These are phyloP conservation scores for Agonopterix alstromeriana DNA, from an alignment of 2,888 invertebrate species.

Conservation along the genomic window DNA sequence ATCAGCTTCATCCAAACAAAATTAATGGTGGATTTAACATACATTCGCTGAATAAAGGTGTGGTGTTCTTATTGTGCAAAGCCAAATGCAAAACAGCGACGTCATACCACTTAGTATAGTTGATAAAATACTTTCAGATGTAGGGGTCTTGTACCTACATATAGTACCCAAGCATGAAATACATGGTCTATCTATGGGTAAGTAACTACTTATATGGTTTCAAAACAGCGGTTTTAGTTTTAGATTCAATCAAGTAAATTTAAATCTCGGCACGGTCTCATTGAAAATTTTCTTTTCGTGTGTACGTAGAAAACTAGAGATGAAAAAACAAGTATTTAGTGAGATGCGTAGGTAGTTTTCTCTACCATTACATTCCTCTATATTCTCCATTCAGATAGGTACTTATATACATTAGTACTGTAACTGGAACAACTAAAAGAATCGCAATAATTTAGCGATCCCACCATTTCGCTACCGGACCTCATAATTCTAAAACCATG, in stretches of 20 bases:
- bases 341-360: not conserved
- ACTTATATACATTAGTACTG: too few relatives aligned
- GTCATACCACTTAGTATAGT: not conserved
- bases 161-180: too few relatives aligned
- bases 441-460: not conserved
- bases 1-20: constrained; percentile 6
- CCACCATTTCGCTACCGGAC: not conserved
- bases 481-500: not conserved
- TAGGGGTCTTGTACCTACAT: too few relatives aligned
- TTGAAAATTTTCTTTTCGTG: too few relatives aligned
- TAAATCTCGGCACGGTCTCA: too few relatives aligned
- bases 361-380: not conserved
- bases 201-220: too few relatives aligned
- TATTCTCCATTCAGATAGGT: not conserved
- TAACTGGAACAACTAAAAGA: not conserved
- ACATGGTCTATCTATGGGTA: too few relatives aligned
- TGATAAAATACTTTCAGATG: not conserved
- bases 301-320: too few relatives aligned
- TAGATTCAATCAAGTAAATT: too few relatives aligned
- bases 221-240: too few relatives aligned
- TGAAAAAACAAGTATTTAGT: not conserved
- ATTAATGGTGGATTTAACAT: not conserved
- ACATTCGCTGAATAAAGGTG: not conserved
- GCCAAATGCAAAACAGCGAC: not conserved
- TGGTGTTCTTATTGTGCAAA: not conserved